A percentile compares a stretch with the other conserved stretches of the same genome.
Evolutionary conservation across 1,140 invertebrate genomes (phyloP).

Genomic region (Meteorus sp.): DNA sequence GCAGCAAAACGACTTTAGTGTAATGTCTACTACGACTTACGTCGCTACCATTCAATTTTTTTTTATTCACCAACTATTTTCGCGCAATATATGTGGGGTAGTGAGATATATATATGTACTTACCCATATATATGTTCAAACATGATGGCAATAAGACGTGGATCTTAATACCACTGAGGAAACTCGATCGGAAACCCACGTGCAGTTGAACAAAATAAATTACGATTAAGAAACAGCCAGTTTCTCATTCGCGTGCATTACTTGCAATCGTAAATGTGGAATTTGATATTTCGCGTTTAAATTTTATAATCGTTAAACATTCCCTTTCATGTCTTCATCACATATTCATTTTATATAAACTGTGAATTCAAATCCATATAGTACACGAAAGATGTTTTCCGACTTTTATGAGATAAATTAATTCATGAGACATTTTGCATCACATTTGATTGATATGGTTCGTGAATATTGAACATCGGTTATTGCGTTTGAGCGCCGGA

Average conservation of each 20-base stretch:
- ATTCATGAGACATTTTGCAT: too few species aligned
- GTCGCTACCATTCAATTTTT: background rate
- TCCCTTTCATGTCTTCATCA: background rate
- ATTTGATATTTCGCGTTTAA: background rate
- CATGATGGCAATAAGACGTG: background rate
- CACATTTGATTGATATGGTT: too few species aligned
- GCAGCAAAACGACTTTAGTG: background rate
- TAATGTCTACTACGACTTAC: background rate
- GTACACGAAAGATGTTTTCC: too few species aligned
- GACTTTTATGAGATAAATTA: too few species aligned
- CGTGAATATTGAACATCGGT: too few species aligned
- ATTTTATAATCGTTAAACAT: background rate
- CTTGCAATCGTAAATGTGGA: background rate
- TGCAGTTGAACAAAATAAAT: constrained; percentile 4
- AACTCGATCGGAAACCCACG: background rate
- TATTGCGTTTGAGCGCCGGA: too few species aligned
- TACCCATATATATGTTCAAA: background rate
- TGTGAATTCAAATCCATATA: too few species aligned
- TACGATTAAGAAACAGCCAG: background rate
- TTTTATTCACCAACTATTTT: background rate
- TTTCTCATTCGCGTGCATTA: background rate
- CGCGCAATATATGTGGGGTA: background rate
- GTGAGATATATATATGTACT: background rate
- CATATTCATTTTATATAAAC: too few species aligned
- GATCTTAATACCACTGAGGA: background rate